These are phyloP conservation scores for Clepsis dumicolana DNA, from an alignment of 2,888 invertebrate genomes.

Conservation along the genomic window DNA sequence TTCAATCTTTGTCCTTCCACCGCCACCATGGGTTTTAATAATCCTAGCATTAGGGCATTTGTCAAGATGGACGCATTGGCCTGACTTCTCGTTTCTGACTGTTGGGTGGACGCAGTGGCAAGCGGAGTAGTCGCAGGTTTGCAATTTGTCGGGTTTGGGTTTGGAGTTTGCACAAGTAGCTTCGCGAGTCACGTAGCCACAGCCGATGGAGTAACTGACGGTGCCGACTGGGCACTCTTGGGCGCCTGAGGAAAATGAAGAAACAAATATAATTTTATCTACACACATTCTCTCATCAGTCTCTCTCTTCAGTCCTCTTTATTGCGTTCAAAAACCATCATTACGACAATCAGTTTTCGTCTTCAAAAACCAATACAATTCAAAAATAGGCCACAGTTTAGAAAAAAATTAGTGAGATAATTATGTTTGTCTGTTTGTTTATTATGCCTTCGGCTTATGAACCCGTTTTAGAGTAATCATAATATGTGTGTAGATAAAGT, in stretches of 20 bases:
- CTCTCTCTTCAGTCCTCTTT: too few species aligned
- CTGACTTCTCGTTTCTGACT: constrained; percentile 37
- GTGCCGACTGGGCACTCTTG: constrained; percentile 42
- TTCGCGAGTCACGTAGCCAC: constrained; percentile 42
- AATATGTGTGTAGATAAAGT: too few species aligned
- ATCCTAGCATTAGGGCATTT: constrained; percentile 28
- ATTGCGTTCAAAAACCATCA: background rate
- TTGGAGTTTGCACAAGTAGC: constrained; percentile 39
- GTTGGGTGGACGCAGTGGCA: constrained; percentile 45
- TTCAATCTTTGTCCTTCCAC: constrained; percentile 13
- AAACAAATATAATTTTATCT: too few species aligned
- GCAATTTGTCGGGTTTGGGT: constrained; percentile 28
- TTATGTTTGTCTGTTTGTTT: too few species aligned
- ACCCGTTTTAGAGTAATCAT: too few species aligned
- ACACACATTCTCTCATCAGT: too few species aligned
- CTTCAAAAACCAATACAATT: too few species aligned
- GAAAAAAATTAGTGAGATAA: too few species aligned
- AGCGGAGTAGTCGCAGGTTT: constrained; percentile 41
- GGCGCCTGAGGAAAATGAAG: constrained; percentile 19
- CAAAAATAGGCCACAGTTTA: too few species aligned
- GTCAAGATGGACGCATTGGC: constrained; percentile 42
- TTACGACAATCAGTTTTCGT: too few species aligned
- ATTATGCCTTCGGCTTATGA: too few species aligned
- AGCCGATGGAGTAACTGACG: constrained; percentile 40
- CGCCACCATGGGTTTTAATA: constrained; percentile 13